These are phyloP conservation scores for Volucella bombylans DNA, from an alignment of 2,888 invertebrate species.

Conservation along the genomic window DNA sequence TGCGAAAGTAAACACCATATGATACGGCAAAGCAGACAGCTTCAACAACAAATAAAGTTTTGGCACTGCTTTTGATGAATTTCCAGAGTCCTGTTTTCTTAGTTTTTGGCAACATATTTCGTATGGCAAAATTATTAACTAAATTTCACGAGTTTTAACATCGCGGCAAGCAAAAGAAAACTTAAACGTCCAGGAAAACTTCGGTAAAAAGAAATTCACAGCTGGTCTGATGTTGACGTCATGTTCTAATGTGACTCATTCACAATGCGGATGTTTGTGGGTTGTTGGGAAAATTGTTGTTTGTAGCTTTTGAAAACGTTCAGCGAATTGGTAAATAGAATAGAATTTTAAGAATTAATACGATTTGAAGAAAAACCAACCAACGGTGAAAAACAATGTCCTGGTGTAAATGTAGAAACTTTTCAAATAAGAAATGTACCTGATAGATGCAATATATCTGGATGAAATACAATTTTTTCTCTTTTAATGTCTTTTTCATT, in stretches of 20 bases:
- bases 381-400: not conserved
- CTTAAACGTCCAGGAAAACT: not conserved
- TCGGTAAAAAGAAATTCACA: conserved; percentile 5
- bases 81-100: conserved; percentile 84
- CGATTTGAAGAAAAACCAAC: conserved; percentile 5
- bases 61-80: conserved; percentile 84
- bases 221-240: conserved; percentile 41
- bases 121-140: not conserved
- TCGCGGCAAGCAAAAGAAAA: conserved; percentile 12
- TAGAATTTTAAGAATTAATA: conserved; percentile 5
- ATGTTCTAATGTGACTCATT: conserved; percentile 52
- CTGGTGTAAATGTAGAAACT: not conserved
- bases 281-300: conserved; percentile 49
- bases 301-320: conserved; percentile 9
- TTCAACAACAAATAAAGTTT: conserved; percentile 85
- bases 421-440: not conserved
- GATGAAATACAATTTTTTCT: too few relatives aligned
- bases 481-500: too few relatives aligned
- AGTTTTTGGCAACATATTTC: conserved; percentile 86
- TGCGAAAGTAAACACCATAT: conserved; percentile 87
- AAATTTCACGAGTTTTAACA: conserved; percentile 15
- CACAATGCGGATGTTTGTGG: conserved; percentile 54
- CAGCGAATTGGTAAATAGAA: conserved; percentile 16
- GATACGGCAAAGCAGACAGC: conserved; percentile 84
- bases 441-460: not conserved